Conservation (phyloP, 2,797 vertebrate species). For the Hoplostethus mediterraneus region DNA sequence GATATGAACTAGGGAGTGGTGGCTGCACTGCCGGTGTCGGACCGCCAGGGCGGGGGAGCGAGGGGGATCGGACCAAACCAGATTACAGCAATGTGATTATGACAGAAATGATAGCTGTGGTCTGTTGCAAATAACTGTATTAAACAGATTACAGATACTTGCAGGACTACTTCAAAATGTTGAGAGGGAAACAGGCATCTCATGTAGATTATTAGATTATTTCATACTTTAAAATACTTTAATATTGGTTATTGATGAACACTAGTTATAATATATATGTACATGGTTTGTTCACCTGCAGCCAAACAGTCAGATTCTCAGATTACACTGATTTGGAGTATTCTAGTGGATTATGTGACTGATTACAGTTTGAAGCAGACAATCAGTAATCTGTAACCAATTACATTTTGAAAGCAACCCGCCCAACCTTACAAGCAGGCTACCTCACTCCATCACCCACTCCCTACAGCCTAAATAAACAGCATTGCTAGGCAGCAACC, state of each 20-base stretch:
- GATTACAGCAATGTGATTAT: conserved; percentile 43
- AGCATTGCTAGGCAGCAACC: conserved; percentile 82
- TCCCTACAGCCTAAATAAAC: conserved; percentile 82
- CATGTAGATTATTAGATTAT: background rate
- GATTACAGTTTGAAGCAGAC: conserved; percentile 49
- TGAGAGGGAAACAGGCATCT: background rate
- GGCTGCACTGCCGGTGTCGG: conserved; percentile 37
- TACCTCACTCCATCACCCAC: conserved; percentile 63
- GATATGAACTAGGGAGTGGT: conserved; percentile 72
- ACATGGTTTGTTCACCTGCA: background rate
- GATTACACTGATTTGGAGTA: conserved; percentile 20
- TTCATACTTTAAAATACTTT: background rate
- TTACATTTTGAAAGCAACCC: conserved; percentile 45
- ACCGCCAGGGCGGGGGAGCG: conserved; percentile 36
- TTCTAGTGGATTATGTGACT: conserved; percentile 23
- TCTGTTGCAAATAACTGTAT: conserved; percentile 27
- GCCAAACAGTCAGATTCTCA: conserved; percentile 16
- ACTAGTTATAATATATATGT: background rate
- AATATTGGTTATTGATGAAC: background rate
- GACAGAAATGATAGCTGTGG: conserved; percentile 28
- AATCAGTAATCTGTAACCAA: conserved; percentile 55
- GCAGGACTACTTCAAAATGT: background rate
- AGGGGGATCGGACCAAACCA: conserved; percentile 35
- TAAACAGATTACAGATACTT: conserved; percentile 8
- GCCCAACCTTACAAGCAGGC: conserved; percentile 30